A percentile compares a stretch with the other conserved stretches of the same genome.
Conservation (phyloP, 2,888 invertebrate genomes). For the Mechanitis mazaeus region DNA sequence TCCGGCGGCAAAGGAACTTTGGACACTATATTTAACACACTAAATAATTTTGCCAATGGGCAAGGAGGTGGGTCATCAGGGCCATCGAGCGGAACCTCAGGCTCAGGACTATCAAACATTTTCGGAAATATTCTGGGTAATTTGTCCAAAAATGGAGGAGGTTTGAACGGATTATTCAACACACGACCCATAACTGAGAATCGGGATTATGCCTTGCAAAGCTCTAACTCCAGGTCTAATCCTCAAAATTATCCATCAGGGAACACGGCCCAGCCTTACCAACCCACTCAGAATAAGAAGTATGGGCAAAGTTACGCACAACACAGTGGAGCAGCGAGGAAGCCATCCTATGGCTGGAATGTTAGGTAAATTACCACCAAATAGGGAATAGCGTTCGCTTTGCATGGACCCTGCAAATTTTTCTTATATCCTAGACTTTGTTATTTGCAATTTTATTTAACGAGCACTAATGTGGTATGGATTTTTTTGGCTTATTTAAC, state of each 20-base stretch:
- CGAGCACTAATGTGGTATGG: not conserved
- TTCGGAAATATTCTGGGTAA: constrained; percentile 60
- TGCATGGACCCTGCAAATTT: constrained; percentile 31
- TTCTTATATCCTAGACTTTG: not conserved
- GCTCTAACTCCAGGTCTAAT: constrained; percentile 60
- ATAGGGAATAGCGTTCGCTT: constrained; percentile 40
- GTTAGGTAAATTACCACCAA: constrained; percentile 61
- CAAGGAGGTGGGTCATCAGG: constrained; percentile 27
- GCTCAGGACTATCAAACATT: constrained; percentile 50
- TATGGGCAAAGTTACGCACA: constrained; percentile 52
- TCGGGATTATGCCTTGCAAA: constrained; percentile 61
- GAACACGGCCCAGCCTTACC: constrained; percentile 48
- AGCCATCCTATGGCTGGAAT: constrained; percentile 68
- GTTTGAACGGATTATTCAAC: constrained; percentile 53
- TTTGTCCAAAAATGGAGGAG: constrained; percentile 56
- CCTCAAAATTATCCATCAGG: constrained; percentile 62
- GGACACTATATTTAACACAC: constrained; percentile 26
- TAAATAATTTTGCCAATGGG: constrained; percentile 28
- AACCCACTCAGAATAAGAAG: constrained; percentile 52
- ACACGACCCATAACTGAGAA: constrained; percentile 69
- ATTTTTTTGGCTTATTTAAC: too few species aligned
- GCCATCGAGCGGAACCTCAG: constrained; percentile 26
- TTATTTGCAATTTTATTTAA: not conserved
- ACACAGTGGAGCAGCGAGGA: constrained; percentile 51
- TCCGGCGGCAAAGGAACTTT: constrained; percentile 28